Evolutionary conservation across 2,797 vertebrate genomes (phyloP), one percentile per base, ranked within the genome.

Genomic region (Morus bassanus): DNA sequence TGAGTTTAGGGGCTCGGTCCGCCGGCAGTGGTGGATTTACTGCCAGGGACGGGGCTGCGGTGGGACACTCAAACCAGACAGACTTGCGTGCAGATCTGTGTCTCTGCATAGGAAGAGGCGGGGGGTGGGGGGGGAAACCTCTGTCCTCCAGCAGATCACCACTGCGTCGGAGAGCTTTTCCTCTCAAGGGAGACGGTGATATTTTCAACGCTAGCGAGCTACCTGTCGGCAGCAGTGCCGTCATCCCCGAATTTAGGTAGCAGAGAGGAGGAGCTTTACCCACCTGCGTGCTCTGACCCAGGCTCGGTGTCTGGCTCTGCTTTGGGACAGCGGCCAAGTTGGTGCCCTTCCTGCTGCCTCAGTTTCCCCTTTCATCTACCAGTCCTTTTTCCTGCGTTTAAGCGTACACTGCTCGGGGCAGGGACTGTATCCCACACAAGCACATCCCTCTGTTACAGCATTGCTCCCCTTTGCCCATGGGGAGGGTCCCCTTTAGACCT

Each of bases 1-100:
- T 17, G 74, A 13, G 5, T 41, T 33, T 7, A 31, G 31, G 75
- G 27, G 30, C 63, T 85, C 2, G 3, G 13, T 5, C 22, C 59
- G 68, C 21, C 1, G 1, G 5, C 1, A 5, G 18, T 0, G 5
- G 7, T 46, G 74, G 37, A 16, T 85, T 63, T 80, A 13, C 33
- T 33, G 67, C 28, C 37, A 4, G 28, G 65, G 45, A 28, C 0
- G 2, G 27, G 65, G n/a, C 54, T 31, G 79, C 0, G 6, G 16
- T 46, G 50, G 50, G 75, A 75, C 11, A 0, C 35, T 56, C 12
- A 9, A 35, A 43, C 15, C 39, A 48, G 69, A 16, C 33, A 31
- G 43, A 7, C n/a, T 7, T 18, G 59, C 0, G 0, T 17, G 39
- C 4, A 21, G 41, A 11, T 67, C 41, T 0, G 0, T 1, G 1